Base-by-base conservation (phyloP, 2,888 invertebrate genomes). In the Agrotis puta region DNA sequence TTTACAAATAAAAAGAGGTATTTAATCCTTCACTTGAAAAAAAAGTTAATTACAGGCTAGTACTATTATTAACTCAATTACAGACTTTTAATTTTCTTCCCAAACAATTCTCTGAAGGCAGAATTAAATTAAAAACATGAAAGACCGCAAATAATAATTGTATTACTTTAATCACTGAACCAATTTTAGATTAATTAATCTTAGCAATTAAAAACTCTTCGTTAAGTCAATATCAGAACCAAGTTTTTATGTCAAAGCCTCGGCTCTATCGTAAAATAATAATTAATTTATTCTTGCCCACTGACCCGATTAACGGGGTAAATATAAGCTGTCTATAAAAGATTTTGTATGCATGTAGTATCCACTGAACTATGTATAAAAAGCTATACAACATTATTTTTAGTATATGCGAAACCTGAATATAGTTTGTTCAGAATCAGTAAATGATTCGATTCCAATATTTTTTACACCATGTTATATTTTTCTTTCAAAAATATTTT, bases 201-300 rank as follows among this genome's bases (percentile, higher is more conserved):
- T 24, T 18, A 56, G 43, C 61, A 64, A 77, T 77, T 76, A 81
- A 81, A 81, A 81, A 51, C n/a, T 66, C 22, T 64, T 20, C 11
- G 27, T 24, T 45, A 59, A 43, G 33, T 67, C 13, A 54, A 59
- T 56, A 80, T 59, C 27, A 14, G 11, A 58, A 62, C 20, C 16
- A 43, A 5, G n/a, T 54, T 64, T 39, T 53, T 64, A 51, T 16
- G 14, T 14, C 13, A 16, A 50, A 50, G 14, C 22, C 39, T 70
- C 39, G 16, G 3, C 3, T 61, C 24, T 59, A 70, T 66, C 39
- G 53, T 13, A 24, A 47, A 56, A 57, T 70, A 58, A 67, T 73
- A 69, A 54, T 77, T 69, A 39, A 39, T 65, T 64, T 62, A 56
- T 70, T 73, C 54, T 58, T 70, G 70, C 20, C 18, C 33, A 57